Percentiles rank a stretch among this genome's conserved stretches.
These are phyloP conservation scores for Probaryconus sp. DNA, from an alignment of 1,140 invertebrate genomes.

Conservation along the genomic window DNA sequence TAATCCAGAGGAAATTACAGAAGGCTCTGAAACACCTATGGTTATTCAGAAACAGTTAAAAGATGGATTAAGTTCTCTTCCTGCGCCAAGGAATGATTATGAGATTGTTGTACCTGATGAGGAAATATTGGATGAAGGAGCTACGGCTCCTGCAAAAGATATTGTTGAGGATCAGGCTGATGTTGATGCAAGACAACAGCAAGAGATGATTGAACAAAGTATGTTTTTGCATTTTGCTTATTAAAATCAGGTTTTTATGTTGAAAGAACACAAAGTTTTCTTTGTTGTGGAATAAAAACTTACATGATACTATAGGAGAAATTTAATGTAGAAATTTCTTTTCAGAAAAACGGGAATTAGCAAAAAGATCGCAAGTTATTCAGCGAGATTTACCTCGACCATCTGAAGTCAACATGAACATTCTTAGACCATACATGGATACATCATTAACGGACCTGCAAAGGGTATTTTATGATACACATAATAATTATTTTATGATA, in stretches of 20 bases:
- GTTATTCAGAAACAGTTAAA: conserved; percentile 85
- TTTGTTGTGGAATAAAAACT: too few species aligned
- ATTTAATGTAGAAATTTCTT: conserved; percentile 26
- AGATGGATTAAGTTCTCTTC: conserved; percentile 87
- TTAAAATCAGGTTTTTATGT: not conserved
- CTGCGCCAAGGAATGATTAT: conserved; percentile 96
- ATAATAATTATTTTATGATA: conserved; percentile 1
- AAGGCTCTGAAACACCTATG: conserved; percentile 83
- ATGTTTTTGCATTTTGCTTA: conserved; percentile 6
- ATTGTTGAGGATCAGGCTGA: conserved; percentile 92
- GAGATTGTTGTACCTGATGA: conserved; percentile 98
- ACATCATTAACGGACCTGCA: conserved; percentile 92
- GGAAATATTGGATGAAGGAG: conserved; percentile 82
- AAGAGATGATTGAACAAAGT: conserved; percentile 82
- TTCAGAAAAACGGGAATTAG: conserved; percentile 82
- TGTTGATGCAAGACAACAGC: conserved; percentile 85
- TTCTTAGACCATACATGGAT: conserved; percentile 85
- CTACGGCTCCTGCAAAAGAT: conserved; percentile 70
- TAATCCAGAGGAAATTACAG: conserved; percentile 90
- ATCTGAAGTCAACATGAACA: conserved; percentile 89
- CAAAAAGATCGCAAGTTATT: conserved; percentile 91
- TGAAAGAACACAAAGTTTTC: too few species aligned
- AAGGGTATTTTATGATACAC: conserved; percentile 81
- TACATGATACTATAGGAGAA: too few species aligned
- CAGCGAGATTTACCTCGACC: conserved; percentile 94